Evolutionary conservation across 2,797 vertebrate genomes (phyloP), one percentile per base, ranked within the genome.

Genomic region (Falco novaeseelandiae): DNA sequence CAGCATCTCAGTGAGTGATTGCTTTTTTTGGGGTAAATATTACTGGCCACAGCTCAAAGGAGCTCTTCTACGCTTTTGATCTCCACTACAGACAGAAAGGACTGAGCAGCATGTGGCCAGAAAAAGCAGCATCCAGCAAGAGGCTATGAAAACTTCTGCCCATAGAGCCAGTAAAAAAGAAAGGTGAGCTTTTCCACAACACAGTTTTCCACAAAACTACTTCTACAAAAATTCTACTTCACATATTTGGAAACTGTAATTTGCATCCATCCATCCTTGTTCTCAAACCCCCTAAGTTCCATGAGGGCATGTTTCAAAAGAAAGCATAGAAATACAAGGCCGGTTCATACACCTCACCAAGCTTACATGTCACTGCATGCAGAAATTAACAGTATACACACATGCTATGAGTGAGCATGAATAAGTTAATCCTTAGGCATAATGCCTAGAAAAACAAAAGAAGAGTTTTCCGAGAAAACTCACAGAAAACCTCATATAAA

Each of bases 31-130:
- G 90, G 14, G 63, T 77, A 85, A 93, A 91, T 89, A 95, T 59
- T 83, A 77, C 71, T 89, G 89, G 91, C 71, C 71, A 52, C 20
- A 87, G 93, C 89, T 95, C 79, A 97, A 95, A 97, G 84, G 74
- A 94, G 59, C 25, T 93, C 85, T 89, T 87, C 87, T 32, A 8
- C 5, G 55, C 84, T 85, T 96, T 96, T 96, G 84, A 94, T 96
- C 87, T 95, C 55, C 30, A 57, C 82, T 91, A 89, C 89, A 94
- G 87, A 91, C 2, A 0, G 59, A 77, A 85, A 89, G 23, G 42
- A 83, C 79, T 46, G 70, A 94, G 81, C 89, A 95, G 93, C 67
- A 80, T 80, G 84, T 62, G 87, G 84, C 59, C 91, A 87, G 94
- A 84, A 96, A 96, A 94, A 95, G 87, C 74, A 85, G 66, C 61